Evolutionary conservation across 2,113 vertebrate genomes (phyloP), one percentile per base, ranked within the genome.

Genomic region (Cyanocitta stelleri): DNA sequence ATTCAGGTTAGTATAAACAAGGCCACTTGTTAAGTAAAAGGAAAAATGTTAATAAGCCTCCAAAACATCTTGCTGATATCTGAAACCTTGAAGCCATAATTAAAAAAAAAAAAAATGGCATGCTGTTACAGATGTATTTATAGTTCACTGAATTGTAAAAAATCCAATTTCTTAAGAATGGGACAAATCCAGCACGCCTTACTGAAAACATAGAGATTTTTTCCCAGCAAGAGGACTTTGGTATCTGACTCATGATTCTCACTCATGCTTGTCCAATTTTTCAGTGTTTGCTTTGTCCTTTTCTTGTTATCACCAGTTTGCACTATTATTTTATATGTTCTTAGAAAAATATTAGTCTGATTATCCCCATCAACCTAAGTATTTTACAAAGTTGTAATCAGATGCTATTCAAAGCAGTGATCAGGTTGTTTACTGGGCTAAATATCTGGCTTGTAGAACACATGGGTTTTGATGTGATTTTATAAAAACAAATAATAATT

Each of bases 1-100:
- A 92, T 74, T 79, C 72, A 80, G 84, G 86, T 97, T 95, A 97
- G 80, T 96, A 97, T 63, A 93, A 85, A 94, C 71, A 96, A 69
- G 85, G 76, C 26, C 59, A 73, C 71, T 94, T 92, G 52, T 71
- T 85, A 83, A 96, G 77, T 35, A 87, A 83, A 95, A 86, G n/a
- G 55, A 52, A 82, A 94, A 96, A 85, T 86, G 55, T 86, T 96
- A 94, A 93, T 83, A 95, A 91, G 82, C 56, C 61, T 94, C 43
- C 75, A 92, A 89, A 94, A 51, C 12, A 32, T 49, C 63, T 91
- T 95, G 90, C 58, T 91, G 78, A 95, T 95, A 73, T 56, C 86
- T 88, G 49, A 96, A 96, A 85, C 82, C 54, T 59, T 78, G 74
- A 93, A 97, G 68, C 35, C 39, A 48, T n/a, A 91, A 67, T 43